phyloP scores from a whole-genome alignment of 1,140 invertebrate genomes.

The Pygmarrhopalites habei region DNA sequence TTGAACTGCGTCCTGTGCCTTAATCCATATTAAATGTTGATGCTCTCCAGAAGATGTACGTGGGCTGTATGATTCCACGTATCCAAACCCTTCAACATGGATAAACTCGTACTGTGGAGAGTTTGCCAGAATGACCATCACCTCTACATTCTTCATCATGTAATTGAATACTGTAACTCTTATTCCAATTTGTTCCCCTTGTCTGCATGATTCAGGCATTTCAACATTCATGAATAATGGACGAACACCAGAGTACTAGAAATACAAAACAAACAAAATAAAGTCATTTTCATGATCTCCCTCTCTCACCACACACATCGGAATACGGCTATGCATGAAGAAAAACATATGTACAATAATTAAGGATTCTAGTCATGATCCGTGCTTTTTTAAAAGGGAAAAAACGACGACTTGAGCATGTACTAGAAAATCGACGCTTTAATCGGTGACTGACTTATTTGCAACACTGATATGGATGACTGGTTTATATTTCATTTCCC shows the following conservation, averaged over 20 bases:
- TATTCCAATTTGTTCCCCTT: conserved; percentile 90
- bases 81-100: conserved; percentile 83
- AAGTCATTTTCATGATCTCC: too few species aligned
- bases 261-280: background rate
- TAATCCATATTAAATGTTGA: conserved; percentile 85
- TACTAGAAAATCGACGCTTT: too few species aligned
- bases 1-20: conserved; percentile 64
- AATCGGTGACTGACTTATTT: too few species aligned
- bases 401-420: too few species aligned
- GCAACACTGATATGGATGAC: too few species aligned
- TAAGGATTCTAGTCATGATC: too few species aligned
- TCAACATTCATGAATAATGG: conserved; percentile 94
- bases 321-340: too few species aligned
- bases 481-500: too few species aligned
- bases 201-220: conserved; percentile 70
- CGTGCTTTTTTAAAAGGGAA: too few species aligned
- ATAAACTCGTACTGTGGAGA: conserved; percentile 88
- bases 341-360: too few species aligned
- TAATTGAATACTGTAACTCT: conserved; percentile 92
- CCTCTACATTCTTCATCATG: conserved; percentile 71
- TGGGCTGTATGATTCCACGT: conserved; percentile 69
- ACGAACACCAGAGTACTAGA: conserved; percentile 67
- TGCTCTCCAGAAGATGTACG: conserved; percentile 82
- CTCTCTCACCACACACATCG: too few species aligned
- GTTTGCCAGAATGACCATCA: conserved; percentile 74